Conservation (phyloP, 1,140 invertebrate genomes). For the Pogonomyrmex barbatus region DNA sequence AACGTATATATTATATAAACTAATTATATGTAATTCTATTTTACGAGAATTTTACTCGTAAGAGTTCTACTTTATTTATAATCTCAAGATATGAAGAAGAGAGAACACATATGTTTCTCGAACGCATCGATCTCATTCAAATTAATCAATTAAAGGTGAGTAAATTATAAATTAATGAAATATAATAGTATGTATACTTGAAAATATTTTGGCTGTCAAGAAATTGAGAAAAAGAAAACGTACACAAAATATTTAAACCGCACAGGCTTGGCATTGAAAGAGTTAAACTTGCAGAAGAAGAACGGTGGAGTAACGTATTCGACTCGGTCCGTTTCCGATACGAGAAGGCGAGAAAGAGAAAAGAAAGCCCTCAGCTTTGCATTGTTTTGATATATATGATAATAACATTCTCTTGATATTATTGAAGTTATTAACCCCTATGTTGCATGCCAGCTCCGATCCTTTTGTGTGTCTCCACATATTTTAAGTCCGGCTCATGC, state of each 20-base stretch:
- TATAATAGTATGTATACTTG: not conserved
- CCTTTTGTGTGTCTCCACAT: conserved; percentile 66
- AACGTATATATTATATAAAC: not conserved
- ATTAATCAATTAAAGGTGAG: not conserved
- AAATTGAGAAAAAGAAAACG: not conserved
- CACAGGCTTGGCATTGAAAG: not conserved
- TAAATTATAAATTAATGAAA: not conserved
- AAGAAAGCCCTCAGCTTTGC: not conserved
- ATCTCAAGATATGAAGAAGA: not conserved
- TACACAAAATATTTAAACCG: too few species aligned
- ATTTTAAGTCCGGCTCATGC: conserved; percentile 59
- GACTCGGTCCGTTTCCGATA: conserved; percentile 13
- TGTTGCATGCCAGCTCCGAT: conserved; percentile 44
- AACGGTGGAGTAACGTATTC: not conserved
- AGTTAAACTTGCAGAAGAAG: conserved; percentile 9
- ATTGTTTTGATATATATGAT: conserved; percentile 41
- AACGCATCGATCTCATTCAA: not conserved
- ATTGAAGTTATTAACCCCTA: conserved; percentile 68
- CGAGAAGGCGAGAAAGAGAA: not conserved
- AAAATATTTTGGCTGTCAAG: not conserved
- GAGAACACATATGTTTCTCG: not conserved
- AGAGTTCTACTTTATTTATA: not conserved
- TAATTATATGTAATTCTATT: not conserved
- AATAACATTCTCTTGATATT: conserved; percentile 65
- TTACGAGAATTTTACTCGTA: not conserved